Percentiles rank a stretch among this genome's conserved stretches.
These are phyloP conservation scores for Orchesellides sinensis DNA, from an alignment of 2,888 invertebrate genomes.

Conservation along the genomic window DNA sequence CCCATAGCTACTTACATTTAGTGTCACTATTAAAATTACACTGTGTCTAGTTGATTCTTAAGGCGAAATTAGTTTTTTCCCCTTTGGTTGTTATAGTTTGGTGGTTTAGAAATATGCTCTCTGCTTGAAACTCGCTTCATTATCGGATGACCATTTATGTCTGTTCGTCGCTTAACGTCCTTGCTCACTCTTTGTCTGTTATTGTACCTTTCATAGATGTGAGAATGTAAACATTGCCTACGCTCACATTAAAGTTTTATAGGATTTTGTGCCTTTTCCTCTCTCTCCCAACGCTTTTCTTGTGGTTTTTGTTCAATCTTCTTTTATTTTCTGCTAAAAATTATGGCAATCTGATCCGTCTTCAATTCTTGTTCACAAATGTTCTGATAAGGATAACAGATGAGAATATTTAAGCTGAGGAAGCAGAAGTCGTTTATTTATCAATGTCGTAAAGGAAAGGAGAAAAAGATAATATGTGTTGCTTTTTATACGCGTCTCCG, in stretches of 20 bases:
- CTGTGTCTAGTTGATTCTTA: too few species aligned
- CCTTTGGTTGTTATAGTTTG: too few species aligned
- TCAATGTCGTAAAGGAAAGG: too few species aligned
- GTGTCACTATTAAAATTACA: conserved; percentile 32
- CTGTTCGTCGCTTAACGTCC: not conserved
- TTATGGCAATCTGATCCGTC: conserved; percentile 20
- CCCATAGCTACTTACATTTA: conserved; percentile 18
- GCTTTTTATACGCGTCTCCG: conserved; percentile 8
- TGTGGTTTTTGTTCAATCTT: too few species aligned
- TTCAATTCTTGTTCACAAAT: not conserved
- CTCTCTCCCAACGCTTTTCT: not conserved
- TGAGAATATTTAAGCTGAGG: conserved; percentile 14
- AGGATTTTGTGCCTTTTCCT: conserved; percentile 16
- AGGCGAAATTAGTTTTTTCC: not conserved
- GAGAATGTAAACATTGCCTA: not conserved
- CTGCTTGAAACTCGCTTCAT: conserved; percentile 5
- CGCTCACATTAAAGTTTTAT: not conserved
- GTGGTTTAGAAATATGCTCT: too few species aligned
- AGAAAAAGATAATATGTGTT: conserved; percentile 11
- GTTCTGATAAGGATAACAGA: not conserved
- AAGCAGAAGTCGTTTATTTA: conserved; percentile 18
- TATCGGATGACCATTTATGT: conserved; percentile 45
- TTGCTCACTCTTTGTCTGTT: not conserved
- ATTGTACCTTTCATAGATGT: not conserved
- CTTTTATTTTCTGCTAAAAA: conserved; percentile 16